phyloP scores from a whole-genome alignment of 2,888 invertebrate genomes.

The Nephrocerus scutellatus region DNA sequence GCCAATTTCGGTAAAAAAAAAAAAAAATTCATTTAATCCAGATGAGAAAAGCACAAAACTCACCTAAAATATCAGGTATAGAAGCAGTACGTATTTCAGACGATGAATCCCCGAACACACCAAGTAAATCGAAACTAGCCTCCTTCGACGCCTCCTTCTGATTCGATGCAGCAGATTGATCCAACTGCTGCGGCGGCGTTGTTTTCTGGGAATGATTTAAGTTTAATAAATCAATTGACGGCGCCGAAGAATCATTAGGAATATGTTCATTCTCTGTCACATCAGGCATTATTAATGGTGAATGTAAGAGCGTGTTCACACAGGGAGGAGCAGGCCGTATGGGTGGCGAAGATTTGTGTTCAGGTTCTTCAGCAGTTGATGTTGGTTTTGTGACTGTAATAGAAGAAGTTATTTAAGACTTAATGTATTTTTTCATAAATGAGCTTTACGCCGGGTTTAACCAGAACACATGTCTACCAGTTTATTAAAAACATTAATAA shows the following conservation, averaged over 20 bases:
- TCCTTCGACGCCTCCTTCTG: slow-evolving; percentile 37
- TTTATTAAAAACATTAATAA: not conserved
- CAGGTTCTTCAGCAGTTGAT: slow-evolving; percentile 22
- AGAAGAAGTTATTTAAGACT: too few relatives aligned
- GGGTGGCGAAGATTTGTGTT: slow-evolving; percentile 28
- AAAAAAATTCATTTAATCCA: not conserved
- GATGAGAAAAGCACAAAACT: not conserved
- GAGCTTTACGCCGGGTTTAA: too few relatives aligned
- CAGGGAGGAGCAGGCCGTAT: slow-evolving; percentile 42
- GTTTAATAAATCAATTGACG: slow-evolving; percentile 54
- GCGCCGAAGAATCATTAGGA: slow-evolving; percentile 31
- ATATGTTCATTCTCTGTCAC: slow-evolving; percentile 38
- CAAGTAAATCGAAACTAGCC: slow-evolving; percentile 57
- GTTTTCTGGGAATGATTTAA: too few relatives aligned
- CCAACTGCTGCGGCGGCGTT: slow-evolving; percentile 28
- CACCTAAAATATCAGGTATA: slow-evolving; percentile 41
- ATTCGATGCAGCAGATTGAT: slow-evolving; percentile 32
- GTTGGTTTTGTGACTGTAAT: slow-evolving; percentile 48
- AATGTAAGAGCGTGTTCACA: too few relatives aligned
- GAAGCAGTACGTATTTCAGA: slow-evolving; percentile 39
- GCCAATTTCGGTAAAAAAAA: slow-evolving; percentile 5
- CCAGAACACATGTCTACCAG: too few relatives aligned
- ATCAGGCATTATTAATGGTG: slow-evolving; percentile 38
- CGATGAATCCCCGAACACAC: slow-evolving; percentile 45
- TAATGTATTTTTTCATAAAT: too few relatives aligned